These are phyloP conservation scores for Ophthalmolycus amberensis DNA, from an alignment of 2,113 vertebrate species.

Conservation along the genomic window DNA sequence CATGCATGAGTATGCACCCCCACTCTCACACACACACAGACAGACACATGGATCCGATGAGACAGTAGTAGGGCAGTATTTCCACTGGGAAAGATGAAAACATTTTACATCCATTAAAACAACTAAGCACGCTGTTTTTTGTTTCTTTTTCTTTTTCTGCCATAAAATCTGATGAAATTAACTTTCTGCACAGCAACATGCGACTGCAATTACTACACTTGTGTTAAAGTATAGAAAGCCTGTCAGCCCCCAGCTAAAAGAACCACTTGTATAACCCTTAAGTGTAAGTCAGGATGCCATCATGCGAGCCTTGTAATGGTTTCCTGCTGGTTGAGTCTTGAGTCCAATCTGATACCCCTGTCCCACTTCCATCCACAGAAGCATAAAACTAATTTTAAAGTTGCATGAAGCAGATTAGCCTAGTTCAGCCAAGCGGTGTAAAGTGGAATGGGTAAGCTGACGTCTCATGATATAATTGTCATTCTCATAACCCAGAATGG, in stretches of 20 bases:
- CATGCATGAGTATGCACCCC: constrained; percentile 59
- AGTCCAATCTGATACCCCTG: constrained; percentile 52
- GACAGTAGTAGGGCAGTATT: constrained; percentile 73
- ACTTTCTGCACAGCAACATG: background rate
- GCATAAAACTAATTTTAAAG: constrained; percentile 76
- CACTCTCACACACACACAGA: constrained; percentile 33
- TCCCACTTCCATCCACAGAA: constrained; percentile 66
- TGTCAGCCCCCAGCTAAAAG: background rate
- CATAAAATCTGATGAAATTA: constrained; percentile 7
- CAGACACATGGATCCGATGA: constrained; percentile 65
- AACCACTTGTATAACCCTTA: constrained; percentile 6
- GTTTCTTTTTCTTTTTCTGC: background rate
- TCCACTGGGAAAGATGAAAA: constrained; percentile 53
- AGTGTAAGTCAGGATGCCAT: constrained; percentile 41
- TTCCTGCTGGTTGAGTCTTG: constrained; percentile 61
- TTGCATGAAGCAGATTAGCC: constrained; percentile 77
- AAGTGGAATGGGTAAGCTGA: constrained; percentile 57
- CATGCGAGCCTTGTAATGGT: constrained; percentile 43
- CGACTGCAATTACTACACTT: background rate
- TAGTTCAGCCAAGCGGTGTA: constrained; percentile 68
- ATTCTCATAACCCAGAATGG: constrained; percentile 42
- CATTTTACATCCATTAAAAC: constrained; percentile 36
- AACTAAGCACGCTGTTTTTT: background rate
- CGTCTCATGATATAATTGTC: constrained; percentile 36
- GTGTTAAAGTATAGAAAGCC: background rate